phyloP scores from a whole-genome alignment of 1,140 invertebrate species.

The Agrypnia vestita region DNA sequence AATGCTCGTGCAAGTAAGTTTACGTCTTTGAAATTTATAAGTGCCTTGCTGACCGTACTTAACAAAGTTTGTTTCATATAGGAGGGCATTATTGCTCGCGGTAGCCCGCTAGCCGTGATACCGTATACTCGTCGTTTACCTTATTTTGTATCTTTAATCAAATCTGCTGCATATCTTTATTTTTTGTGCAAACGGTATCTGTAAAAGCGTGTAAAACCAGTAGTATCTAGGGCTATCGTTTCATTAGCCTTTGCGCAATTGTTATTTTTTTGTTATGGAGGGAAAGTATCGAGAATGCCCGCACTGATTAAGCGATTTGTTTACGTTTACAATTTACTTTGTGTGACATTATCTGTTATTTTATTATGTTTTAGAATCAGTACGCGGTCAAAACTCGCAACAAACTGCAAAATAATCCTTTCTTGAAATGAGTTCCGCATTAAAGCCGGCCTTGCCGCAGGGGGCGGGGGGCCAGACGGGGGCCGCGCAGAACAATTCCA shows the following conservation, averaged over 20 bases:
- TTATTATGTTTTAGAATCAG: conserved; percentile 30
- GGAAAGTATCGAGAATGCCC: conserved; percentile 47
- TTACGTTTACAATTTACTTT: conserved; percentile 45
- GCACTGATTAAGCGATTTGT: conserved; percentile 35
- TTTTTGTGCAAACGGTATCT: background rate
- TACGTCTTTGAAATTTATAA: conserved; percentile 10
- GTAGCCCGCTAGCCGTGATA: conserved; percentile 34
- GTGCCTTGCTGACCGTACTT: conserved; percentile 22
- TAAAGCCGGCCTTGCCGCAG: conserved; percentile 73
- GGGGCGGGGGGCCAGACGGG: conserved; percentile 68
- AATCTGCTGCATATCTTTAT: background rate
- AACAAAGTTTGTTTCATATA: conserved; percentile 49
- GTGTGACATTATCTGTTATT: conserved; percentile 43
- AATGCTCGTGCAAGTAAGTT: conserved; percentile 48
- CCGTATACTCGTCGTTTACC: conserved; percentile 37
- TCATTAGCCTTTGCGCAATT: conserved; percentile 39
- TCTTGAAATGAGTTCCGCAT: conserved; percentile 72
- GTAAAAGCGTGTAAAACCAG: background rate
- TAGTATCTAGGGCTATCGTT: background rate
- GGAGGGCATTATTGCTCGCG: conserved; percentile 53
- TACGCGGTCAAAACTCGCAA: conserved; percentile 26
- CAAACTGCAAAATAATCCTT: background rate
- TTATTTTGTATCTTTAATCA: conserved; percentile 10
- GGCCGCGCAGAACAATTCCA: conserved; percentile 44
- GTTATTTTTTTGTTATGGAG: conserved; percentile 56